Evolutionary conservation across 2,113 vertebrate genomes (phyloP).

Genomic region (Thamnaconus septentrionalis): DNA sequence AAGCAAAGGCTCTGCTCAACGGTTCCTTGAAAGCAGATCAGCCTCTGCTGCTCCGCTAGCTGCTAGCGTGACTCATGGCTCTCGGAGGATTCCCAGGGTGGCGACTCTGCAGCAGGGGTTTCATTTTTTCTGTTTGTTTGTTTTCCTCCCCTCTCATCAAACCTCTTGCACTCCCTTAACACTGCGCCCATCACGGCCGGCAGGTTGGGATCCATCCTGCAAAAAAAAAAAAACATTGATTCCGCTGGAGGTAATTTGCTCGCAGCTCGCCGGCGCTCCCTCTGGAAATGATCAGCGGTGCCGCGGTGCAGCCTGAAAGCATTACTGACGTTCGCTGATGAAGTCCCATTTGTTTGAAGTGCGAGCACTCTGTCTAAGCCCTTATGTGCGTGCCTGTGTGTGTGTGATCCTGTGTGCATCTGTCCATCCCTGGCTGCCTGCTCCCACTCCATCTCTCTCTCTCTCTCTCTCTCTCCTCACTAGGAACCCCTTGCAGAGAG

Average conservation of each 20-base stretch:
- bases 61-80: background rate
- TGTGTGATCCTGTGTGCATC: conserved; percentile 27
- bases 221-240: conserved; percentile 13
- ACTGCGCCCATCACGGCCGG: conserved; percentile 1
- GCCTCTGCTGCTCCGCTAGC: background rate
- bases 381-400: background rate
- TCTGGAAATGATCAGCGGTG: conserved; percentile 85
- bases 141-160: background rate
- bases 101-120: no score
- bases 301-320: conserved; percentile 79
- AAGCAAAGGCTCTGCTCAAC: conserved; percentile 1
- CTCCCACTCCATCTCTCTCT: conserved; percentile 44
- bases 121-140: background rate
- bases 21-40: background rate
- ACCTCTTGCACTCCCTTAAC: no score
- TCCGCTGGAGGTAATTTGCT: conserved; percentile 28
- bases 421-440: conserved; percentile 38
- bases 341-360: conserved; percentile 84
- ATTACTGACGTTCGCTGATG: conserved; percentile 86
- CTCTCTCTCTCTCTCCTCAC: conserved; percentile 53
- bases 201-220: conserved; percentile 11
- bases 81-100: background rate
- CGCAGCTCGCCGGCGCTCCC: conserved; percentile 36
- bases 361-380: conserved; percentile 66
- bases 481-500: conserved; percentile 55